Evolutionary conservation across 2,888 invertebrate genomes (phyloP), one percentile per base, ranked within the genome.

Genomic region (Syritta pipiens): DNA sequence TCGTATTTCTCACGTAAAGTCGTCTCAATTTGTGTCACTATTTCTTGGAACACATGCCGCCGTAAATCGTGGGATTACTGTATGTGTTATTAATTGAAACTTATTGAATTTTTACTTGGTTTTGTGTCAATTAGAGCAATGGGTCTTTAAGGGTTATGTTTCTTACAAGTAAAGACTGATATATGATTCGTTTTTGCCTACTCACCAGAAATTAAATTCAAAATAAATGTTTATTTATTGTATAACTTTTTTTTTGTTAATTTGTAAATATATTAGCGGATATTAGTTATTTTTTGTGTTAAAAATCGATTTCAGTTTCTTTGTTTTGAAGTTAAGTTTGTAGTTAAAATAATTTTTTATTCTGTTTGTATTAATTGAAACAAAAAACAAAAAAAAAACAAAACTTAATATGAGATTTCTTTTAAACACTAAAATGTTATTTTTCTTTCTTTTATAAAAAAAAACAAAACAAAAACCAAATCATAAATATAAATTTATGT

Each of bases 201-300:
- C 5, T 44, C 24, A 44, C 44, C 0, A 44, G 24, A 10, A 44
- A 6, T 24, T n/a, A 5, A 12, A 4, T 44, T 44, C 12, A 24
- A 44, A 24, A 24, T 10, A 51, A 49, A 26, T 19, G 17, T 49
- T 30, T 10, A 42, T 24, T 17, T 19, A 37, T 14, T 20, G 37
- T 7, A 19, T 40, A 30, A 30, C 4, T 32, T 44, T 44, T 51
- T 28, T 6, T 10, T 44, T 42, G 72, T 17, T n/a, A 37, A 40
- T 67, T 67, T 14, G 37, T 37, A 35, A 65, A 71, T 81, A 59
- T 60, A 69, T 71, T 84, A 49, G 35, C 44, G 35, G 72, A 82
- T 14, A 17, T 24, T 51, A 32, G 3, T 19, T 12, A 37, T 19
- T 65, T 44, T 46, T 5, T 48, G 32, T 40, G 24, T 51, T 30